phyloP scores from a whole-genome alignment of 2,888 invertebrate species.

The Ormyrus thymus region DNA sequence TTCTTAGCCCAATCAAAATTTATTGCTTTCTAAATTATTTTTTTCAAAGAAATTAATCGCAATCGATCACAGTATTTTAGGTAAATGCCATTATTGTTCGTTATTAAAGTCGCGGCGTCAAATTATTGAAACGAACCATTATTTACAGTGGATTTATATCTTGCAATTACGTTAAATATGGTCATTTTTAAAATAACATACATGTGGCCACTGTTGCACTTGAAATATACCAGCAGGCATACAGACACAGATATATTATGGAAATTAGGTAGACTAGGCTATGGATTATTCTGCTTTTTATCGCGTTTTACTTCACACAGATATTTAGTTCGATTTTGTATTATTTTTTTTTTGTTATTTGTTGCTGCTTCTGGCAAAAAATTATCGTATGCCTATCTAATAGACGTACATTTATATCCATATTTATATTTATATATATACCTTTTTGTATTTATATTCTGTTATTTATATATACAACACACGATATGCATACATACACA shows the following conservation, averaged over 20 bases:
- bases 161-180: constrained; percentile 16
- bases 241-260: constrained; percentile 48
- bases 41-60: constrained; percentile 2
- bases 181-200: constrained; percentile 42
- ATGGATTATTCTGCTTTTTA: constrained; percentile 32
- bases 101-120: not conserved
- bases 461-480: constrained; percentile 61
- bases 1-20: not conserved
- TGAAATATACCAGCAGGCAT: constrained; percentile 34
- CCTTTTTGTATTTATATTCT: constrained; percentile 55
- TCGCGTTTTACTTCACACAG: constrained; percentile 23
- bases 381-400: constrained; percentile 49
- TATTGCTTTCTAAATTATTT: constrained; percentile 38
- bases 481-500: constrained; percentile 66
- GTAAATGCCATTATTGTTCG: constrained; percentile 21
- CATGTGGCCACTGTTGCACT: constrained; percentile 43
- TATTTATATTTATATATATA: constrained; percentile 52
- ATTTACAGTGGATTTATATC: constrained; percentile 30
- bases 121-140: constrained; percentile 28
- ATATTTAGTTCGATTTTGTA: constrained; percentile 24
- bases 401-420: constrained; percentile 48
- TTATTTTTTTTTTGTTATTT: constrained; percentile 21
- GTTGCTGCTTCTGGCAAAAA: constrained; percentile 39
- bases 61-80: constrained; percentile 30
- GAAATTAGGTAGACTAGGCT: constrained; percentile 47